These are phyloP conservation scores for Acrossocheilus wenchowensis DNA, from an alignment of 2,797 vertebrate species.

Conservation along the genomic window DNA sequence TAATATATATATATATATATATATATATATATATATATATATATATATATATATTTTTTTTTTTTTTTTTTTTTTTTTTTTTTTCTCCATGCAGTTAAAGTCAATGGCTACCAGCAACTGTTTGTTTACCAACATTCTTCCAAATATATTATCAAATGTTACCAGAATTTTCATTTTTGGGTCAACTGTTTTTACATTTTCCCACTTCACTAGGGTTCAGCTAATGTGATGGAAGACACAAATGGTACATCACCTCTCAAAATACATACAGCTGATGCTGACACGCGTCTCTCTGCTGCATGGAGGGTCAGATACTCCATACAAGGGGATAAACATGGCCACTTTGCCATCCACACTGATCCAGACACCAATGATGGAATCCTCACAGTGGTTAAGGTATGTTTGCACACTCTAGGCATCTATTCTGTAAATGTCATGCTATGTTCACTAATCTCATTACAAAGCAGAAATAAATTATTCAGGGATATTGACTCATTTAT, in stretches of 20 bases:
- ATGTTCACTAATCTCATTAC: background rate
- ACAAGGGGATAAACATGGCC: conserved; percentile 58
- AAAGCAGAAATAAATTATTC: background rate
- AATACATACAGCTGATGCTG: conserved; percentile 70
- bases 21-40: too few species aligned
- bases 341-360: conserved; percentile 73
- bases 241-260: conserved; percentile 63
- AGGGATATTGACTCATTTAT: background rate
- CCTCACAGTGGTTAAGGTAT: conserved; percentile 71
- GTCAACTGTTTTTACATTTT: background rate
- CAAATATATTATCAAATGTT: background rate
- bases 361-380: conserved; percentile 77
- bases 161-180: background rate
- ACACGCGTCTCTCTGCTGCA: conserved; percentile 57
- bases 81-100: too few species aligned
- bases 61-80: too few species aligned
- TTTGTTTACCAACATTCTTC: background rate
- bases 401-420: background rate
- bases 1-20: too few species aligned
- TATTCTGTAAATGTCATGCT: background rate
- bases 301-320: conserved; percentile 73
- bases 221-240: conserved; percentile 68
- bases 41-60: too few species aligned
- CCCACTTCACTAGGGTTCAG: conserved; percentile 57
- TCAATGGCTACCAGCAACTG: too few species aligned